These are phyloP conservation scores for Porites cylindrica DNA, from an alignment of 92 coral and sea anemone species.

Conservation along the genomic window DNA sequence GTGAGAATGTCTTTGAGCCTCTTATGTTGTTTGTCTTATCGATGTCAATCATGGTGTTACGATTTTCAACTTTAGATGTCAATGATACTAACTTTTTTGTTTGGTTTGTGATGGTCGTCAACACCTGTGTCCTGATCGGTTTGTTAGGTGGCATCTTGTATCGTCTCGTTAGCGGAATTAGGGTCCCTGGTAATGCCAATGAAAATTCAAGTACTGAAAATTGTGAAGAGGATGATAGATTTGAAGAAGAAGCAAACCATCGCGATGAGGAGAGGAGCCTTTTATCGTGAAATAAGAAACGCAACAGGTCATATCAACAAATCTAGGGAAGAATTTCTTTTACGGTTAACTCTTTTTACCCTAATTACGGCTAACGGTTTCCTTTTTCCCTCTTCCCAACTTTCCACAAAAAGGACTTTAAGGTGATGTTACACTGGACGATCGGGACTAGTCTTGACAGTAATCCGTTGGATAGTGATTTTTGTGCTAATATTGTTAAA, in stretches of 20 bases:
- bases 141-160: conserved; percentile 26
- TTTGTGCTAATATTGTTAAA: conserved; percentile 41
- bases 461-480: conserved; percentile 40
- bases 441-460: conserved; percentile 6
- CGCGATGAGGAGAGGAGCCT: conserved; percentile 9
- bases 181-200: background rate
- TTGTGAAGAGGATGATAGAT: background rate
- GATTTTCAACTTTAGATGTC: conserved; percentile 61
- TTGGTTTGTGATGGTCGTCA: conserved; percentile 61
- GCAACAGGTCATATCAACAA: no score
- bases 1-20: conserved; percentile 61
- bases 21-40: conserved; percentile 58
- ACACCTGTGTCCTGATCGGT: conserved; percentile 18
- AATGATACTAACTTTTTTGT: background rate
- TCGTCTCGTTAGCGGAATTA: background rate
- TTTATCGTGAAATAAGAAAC: background rate
- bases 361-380: no score
- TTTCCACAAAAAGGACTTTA: no score
- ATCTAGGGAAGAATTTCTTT: no score
- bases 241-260: background rate
- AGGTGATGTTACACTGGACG: no score
- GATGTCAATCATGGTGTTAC: conserved; percentile 59
- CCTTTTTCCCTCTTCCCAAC: no score
- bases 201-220: background rate
- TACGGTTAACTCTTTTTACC: no score